Percentiles rank a stretch among this genome's conserved stretches.
phyloP scores from a whole-genome alignment of 1,140 invertebrate species.

The Sycophila sp. region DNA sequence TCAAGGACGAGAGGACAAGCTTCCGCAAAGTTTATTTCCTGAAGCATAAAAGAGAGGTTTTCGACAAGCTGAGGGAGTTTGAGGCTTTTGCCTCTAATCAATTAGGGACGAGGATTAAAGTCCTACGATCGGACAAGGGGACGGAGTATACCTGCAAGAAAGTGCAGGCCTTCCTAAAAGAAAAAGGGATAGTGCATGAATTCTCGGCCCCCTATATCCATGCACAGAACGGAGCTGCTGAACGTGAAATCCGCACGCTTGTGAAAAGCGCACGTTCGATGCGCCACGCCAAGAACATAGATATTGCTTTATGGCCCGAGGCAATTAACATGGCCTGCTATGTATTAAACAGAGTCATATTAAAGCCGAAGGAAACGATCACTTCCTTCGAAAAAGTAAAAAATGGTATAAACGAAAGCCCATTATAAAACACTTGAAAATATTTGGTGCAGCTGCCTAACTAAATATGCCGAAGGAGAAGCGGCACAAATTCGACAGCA shows the following conservation, averaged over 20 bases:
- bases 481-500: not conserved
- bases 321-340: not conserved
- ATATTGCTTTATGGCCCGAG: not conserved
- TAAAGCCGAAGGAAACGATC: not conserved
- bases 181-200: slow-evolving; percentile 34
- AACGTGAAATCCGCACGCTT: slow-evolving; percentile 57
- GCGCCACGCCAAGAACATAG: not conserved
- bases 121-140: slow-evolving; percentile 38
- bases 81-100: slow-evolving; percentile 49
- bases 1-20: not conserved
- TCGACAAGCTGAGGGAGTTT: slow-evolving; percentile 50
- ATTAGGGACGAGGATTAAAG: slow-evolving; percentile 44
- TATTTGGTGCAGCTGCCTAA: not conserved
- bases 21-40: slow-evolving; percentile 1
- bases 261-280: slow-evolving; percentile 31
- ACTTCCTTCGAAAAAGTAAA: not conserved
- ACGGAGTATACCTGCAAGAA: slow-evolving; percentile 26
- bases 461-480: not conserved
- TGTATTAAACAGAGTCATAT: not conserved
- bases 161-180: slow-evolving; percentile 1
- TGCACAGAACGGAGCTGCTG: slow-evolving; percentile 55
- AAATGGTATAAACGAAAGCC: not conserved
- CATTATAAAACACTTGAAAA: not conserved
- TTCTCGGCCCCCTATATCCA: slow-evolving; percentile 47
- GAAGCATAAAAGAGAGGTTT: slow-evolving; percentile 46